Percentiles rank a stretch among this genome's conserved stretches.
Conservation (phyloP, 1,140 invertebrate genomes). For the Brachionus koreanus region DNA sequence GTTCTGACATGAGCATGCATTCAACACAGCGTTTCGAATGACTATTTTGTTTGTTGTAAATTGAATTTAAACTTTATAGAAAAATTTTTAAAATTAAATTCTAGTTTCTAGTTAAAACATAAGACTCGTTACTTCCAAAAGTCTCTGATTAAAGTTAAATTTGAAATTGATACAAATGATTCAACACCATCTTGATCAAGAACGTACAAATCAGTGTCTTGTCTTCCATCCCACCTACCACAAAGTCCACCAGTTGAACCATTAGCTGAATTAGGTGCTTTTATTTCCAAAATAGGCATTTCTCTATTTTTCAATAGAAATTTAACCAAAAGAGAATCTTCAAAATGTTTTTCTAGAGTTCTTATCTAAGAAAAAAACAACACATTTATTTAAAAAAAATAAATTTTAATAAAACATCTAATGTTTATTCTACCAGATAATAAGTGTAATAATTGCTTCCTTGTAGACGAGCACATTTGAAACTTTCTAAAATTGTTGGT, state of each 20-base stretch:
- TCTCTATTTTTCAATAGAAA: not conserved
- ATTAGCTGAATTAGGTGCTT: not conserved
- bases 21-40: not conserved
- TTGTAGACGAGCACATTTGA: conserved; percentile 11
- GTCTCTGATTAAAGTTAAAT: not conserved
- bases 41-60: not conserved
- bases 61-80: not conserved
- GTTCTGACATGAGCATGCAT: conserved; percentile 28
- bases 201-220: conserved; percentile 7
- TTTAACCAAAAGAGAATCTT: not conserved
- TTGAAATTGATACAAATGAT: not conserved
- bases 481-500: conserved; percentile 9
- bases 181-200: conserved; percentile 20
- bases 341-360: not conserved
- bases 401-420: not conserved
- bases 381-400: not conserved
- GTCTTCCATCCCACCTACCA: not conserved
- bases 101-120: not conserved
- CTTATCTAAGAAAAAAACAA: not conserved
- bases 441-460: not conserved
- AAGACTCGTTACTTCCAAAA: not conserved
- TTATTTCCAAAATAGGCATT: not conserved
- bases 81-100: not conserved
- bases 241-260: conserved; percentile 2
- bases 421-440: not conserved